phyloP scores from a whole-genome alignment of 2,797 vertebrate species.

The Myripristis jacobus region DNA sequence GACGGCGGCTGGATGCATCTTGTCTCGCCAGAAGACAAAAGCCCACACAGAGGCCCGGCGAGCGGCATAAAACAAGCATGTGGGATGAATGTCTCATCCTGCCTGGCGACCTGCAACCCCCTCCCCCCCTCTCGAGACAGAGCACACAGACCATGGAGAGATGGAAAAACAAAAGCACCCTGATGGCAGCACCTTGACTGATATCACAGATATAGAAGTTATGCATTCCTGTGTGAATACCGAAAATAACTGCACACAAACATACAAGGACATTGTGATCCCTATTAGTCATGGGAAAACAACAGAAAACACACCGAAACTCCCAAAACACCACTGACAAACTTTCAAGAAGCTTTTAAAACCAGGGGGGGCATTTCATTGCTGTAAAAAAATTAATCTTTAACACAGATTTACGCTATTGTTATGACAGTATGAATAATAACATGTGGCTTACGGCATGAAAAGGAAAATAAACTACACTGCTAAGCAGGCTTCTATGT shows the following conservation, averaged over 20 bases:
- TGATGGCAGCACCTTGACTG: constrained; percentile 54
- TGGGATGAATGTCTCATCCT: constrained; percentile 44
- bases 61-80: constrained; percentile 30
- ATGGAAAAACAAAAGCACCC: constrained; percentile 56
- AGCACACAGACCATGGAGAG: constrained; percentile 27
- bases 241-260: constrained; percentile 57
- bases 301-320: constrained; percentile 3
- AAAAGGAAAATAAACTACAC: not conserved
- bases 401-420: not conserved
- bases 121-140: constrained; percentile 24
- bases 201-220: constrained; percentile 66
- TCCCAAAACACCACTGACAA: not conserved
- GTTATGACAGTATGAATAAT: constrained; percentile 6
- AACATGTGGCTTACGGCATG: not conserved
- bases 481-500: constrained; percentile 8
- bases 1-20: constrained; percentile 40
- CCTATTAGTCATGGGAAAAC: constrained; percentile 43
- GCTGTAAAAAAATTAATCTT: too few relatives aligned
- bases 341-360: too few relatives aligned
- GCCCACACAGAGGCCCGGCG: constrained; percentile 47
- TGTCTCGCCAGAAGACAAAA: constrained; percentile 42
- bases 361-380: too few relatives aligned
- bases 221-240: constrained; percentile 71
- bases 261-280: constrained; percentile 60
- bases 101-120: constrained; percentile 21